A percentile compares a stretch with the other conserved stretches of the same genome.
Evolutionary conservation across 2,797 vertebrate genomes (phyloP).

Genomic region (Semaprochilodus insignis): DNA sequence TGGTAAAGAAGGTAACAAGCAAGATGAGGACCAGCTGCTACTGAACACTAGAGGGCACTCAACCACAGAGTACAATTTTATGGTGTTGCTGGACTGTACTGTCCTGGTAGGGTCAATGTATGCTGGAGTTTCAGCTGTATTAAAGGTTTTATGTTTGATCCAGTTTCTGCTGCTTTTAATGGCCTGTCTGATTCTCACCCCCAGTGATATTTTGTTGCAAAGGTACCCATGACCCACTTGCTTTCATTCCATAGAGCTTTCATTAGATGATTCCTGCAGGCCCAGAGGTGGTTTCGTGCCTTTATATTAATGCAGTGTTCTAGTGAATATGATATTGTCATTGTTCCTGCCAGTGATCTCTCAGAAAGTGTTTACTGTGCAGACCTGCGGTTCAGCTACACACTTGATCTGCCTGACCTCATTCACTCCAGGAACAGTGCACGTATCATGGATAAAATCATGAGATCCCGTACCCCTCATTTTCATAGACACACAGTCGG

Average conservation of each 20-base stretch:
- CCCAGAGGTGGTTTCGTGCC: background rate
- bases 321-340: background rate
- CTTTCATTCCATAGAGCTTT: background rate
- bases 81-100: background rate
- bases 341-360: background rate
- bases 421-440: background rate
- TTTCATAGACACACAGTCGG: background rate
- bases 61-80: conserved; percentile 3
- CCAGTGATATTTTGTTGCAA: background rate
- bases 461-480: background rate
- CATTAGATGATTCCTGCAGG: background rate
- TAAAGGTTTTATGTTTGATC: background rate
- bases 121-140: background rate
- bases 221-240: background rate
- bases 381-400: background rate
- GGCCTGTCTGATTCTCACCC: background rate
- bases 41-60: conserved; percentile 38
- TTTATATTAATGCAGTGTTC: background rate
- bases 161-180: background rate
- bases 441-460: background rate
- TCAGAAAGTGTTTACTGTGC: background rate
- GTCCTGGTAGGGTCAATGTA: background rate
- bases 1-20: background rate
- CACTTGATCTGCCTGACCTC: background rate
- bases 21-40: background rate